Evolutionary conservation across 2,888 invertebrate species (phyloP), one percentile per base, ranked within the genome.

Genomic region (Eubasilissa splendida): DNA sequence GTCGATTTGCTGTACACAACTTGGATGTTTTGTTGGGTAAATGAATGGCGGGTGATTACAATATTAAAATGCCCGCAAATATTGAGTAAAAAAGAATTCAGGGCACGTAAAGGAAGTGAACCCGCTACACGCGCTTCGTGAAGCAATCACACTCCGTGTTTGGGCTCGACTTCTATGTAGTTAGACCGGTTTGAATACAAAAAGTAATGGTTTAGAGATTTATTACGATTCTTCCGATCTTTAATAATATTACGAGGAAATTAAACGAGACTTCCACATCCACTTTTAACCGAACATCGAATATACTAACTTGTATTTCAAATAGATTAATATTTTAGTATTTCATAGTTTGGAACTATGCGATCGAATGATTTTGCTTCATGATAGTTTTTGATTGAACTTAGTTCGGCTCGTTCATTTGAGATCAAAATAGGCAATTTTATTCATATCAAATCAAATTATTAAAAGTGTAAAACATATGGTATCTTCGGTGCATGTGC

Each of bases 241-340:
- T 63, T 33, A 9, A 42, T 7, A 42, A 10, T 22, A 82, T 81
- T 79, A 82, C 83, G 77, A 83, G 80, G 80, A 68, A 82, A 77
- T 76, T 73, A 8, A 10, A 53, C 5, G 14, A 68, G 14, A 9
- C n/a, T 68, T 68, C 52, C 1, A 1, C 1, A 22, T 68, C 9
- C 22, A 14, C 14, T 68, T 50, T 50, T 7, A 53, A 53, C 14
- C 10, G 22, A 12, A 4, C 22, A 9, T 60, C n/a, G 60, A 42
- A 42, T 4, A 4, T 7, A 42, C 7, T 42, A 2, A 42, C 22
- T 22, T 22, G 22, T 22, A 22, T 22, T 22, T 22, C 22, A 22
- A 22, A 22, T 22, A 22, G 22, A 22, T 22, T 1, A 22, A 22
- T 22, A 22, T 22, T 22, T 22, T 22, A 22, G 22, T 22, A 22